Evolutionary conservation across 2,113 vertebrate species (phyloP), one percentile per base, ranked within the genome.

Genomic region (Percopsis transmontana): DNA sequence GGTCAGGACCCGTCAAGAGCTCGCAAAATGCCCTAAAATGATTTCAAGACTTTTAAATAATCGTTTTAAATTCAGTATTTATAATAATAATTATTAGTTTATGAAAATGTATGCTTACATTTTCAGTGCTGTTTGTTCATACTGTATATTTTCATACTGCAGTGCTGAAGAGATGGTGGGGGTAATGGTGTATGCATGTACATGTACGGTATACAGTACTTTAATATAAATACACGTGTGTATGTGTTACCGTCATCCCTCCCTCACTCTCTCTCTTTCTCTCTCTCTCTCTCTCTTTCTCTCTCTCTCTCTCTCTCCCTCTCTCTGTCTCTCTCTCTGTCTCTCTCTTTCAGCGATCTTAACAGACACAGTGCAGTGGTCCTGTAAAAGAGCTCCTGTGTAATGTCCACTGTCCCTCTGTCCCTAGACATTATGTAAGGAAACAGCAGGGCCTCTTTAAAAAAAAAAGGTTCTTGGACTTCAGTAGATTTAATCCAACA

Each of bases 391-490:
- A 80, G 79, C 71, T 72, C 64, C 87, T 83, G 85, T 78, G 38
- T 66, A 74, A 66, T 72, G 72, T 89, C 73, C 61, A 50, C 55
- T 69, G 62, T 79, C 57, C 51, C 70, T 72, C 60, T 81, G 68
- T 79, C 76, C 63, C 70, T 62, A 42, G 41, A 70, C 24, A 76
- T 83, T 83, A 79, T 79, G 62, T 72, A 87, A 82, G 55, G 52
- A 74, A 66, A 76, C 74, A 74, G 55, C 13, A 48, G 16, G 27
- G 45, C 50, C 33, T 65, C 60, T 47, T 75, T 74, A 79, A 71
- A 71, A 53, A 79, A 71, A 66, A 38, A 63, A 60, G 73, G 18
- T 47, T 52, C 55, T 27, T 65, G 59, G 74, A 58, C 71, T 68
- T 21, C 27, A 56, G 56, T 15, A 66, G 52, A 62, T 81, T 74